phyloP scores from a whole-genome alignment of 2,113 vertebrate genomes.

The Psilopogon haemacephalus region DNA sequence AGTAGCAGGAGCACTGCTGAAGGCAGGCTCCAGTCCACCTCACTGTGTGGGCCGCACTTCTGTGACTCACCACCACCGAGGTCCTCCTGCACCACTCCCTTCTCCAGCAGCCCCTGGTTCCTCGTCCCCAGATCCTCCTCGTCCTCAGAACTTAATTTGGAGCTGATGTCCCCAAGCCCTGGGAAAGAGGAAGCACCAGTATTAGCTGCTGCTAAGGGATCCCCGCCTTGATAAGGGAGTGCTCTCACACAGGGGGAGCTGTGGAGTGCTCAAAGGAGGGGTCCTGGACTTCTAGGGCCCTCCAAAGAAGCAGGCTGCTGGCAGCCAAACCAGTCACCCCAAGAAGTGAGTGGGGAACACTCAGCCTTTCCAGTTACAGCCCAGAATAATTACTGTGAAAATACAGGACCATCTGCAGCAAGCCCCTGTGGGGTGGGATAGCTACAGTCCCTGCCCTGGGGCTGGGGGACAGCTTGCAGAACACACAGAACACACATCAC shows the following conservation, averaged over 20 bases:
- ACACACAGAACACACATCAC: neutral
- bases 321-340: neutral
- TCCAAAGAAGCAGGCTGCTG: neutral
- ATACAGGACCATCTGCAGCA: neutral
- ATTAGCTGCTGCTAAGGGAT: neutral
- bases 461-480: neutral
- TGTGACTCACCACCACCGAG: neutral
- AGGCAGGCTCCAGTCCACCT: neutral
- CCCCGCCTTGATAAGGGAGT: neutral
- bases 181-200: neutral
- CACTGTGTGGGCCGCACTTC: neutral
- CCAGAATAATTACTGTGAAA: neutral
- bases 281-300: neutral
- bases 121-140: neutral
- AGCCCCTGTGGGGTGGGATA: neutral
- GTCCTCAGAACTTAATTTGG: neutral
- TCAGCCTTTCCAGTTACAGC: neutral
- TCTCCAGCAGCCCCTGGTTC: neutral
- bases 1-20: neutral
- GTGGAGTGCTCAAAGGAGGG: neutral
- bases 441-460: rapidly evolving
- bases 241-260: neutral
- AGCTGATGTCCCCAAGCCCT: neutral
- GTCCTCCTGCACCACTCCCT: neutral
- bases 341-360: rapidly evolving